Evolutionary conservation across 2,113 vertebrate genomes (phyloP).

Genomic region (Sclerurus mexicanus): DNA sequence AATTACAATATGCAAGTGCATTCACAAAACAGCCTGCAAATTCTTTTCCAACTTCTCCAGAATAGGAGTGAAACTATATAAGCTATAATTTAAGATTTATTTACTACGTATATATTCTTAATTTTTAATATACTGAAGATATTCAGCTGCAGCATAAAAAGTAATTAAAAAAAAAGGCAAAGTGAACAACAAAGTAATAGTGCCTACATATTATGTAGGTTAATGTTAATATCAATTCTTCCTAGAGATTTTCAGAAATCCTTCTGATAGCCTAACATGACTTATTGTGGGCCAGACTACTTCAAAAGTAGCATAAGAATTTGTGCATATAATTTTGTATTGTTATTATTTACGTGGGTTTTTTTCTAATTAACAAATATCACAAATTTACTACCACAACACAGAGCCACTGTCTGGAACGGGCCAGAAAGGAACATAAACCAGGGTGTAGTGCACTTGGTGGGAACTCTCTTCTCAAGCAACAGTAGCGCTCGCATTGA

Average conservation of each 20-base stretch:
- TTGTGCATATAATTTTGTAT: not conserved
- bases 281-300: not conserved
- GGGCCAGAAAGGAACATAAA: not conserved
- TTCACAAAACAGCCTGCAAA: not conserved
- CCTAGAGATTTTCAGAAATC: not conserved
- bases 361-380: not conserved
- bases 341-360: not conserved
- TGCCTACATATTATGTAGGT: not conserved
- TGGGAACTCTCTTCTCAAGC: not conserved
- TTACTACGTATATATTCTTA: not conserved
- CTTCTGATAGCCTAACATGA: not conserved
- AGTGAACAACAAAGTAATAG: not conserved
- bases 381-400: not conserved
- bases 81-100: not conserved
- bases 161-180: not conserved
- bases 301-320: not conserved
- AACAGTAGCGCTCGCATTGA: not conserved
- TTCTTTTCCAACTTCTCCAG: not conserved
- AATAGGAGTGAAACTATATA: not conserved
- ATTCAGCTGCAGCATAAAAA: not conserved
- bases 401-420: not conserved
- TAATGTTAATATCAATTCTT: not conserved
- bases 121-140: not conserved
- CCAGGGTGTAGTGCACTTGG: rapidly evolving
- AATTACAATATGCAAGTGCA: not conserved